These are phyloP conservation scores for Drosophila niveifrons DNA, from an alignment of 2,888 invertebrate genomes.

Conservation along the genomic window DNA sequence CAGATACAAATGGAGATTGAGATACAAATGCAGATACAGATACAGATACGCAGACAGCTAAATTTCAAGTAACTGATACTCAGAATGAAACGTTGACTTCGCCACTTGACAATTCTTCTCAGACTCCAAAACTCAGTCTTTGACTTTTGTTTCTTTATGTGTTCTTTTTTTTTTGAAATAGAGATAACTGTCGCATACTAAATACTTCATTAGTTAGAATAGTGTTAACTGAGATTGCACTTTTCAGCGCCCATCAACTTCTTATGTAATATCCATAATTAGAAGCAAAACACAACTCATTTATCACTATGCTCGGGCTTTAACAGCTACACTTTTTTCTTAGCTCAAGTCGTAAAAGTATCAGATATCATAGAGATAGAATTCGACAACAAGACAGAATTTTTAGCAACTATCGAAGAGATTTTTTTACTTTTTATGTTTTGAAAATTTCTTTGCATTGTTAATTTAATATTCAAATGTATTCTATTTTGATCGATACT, in stretches of 20 bases:
- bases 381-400: no score
- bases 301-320: neutral
- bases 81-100: slow-evolving; percentile 45
- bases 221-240: slow-evolving; percentile 4
- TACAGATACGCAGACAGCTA: slow-evolving; percentile 40
- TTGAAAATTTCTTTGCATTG: no score
- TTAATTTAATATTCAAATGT: no score
- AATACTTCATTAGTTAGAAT: slow-evolving; percentile 13
- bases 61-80: slow-evolving; percentile 49
- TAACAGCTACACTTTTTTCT: neutral
- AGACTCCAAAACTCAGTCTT: neutral
- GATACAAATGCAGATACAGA: slow-evolving; percentile 18
- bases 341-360: neutral
- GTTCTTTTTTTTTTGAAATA: neutral
- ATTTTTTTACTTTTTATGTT: no score
- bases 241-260: slow-evolving; percentile 9
- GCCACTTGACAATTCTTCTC: slow-evolving; percentile 13
- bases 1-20: slow-evolving; percentile 16
- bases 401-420: no score
- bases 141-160: no score
- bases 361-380: neutral
- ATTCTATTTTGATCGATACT: no score
- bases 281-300: neutral
- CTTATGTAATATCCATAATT: slow-evolving; percentile 11
- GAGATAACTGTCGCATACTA: slow-evolving; percentile 20